phyloP scores from a whole-genome alignment of 2,797 vertebrate genomes.

The Aeoliscus strigatus region DNA sequence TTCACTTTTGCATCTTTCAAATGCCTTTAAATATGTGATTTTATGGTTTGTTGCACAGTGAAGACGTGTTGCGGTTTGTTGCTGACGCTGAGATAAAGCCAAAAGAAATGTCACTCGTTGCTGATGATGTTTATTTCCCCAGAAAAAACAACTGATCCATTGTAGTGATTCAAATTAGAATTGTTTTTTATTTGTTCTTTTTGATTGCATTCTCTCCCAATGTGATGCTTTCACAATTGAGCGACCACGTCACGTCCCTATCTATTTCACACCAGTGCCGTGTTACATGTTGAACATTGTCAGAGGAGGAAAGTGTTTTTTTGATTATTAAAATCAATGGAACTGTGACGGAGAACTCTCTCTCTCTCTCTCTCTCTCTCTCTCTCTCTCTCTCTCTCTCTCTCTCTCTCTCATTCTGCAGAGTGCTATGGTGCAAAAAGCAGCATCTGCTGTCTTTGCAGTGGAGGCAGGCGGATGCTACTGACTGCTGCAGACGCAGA shows the following conservation, averaged over 20 bases:
- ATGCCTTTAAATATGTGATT: no score
- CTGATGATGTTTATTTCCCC: no score
- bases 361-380: background rate
- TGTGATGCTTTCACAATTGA: conserved; percentile 1
- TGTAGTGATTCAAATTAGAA: no score
- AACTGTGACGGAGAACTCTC: conserved; percentile 20
- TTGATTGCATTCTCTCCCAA: background rate
- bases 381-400: conserved; percentile 4
- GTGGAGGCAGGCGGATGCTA: conserved; percentile 26
- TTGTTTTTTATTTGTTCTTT: no score
- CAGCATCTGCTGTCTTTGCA: conserved; percentile 22
- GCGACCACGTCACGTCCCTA: no score
- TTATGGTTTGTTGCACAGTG: no score
- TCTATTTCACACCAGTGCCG: no score
- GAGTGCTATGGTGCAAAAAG: conserved; percentile 45
- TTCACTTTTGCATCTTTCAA: no score
- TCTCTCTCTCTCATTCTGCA: conserved; percentile 42
- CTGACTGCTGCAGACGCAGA: conserved; percentile 16
- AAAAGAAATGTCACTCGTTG: no score
- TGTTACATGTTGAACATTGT: conserved; percentile 7
- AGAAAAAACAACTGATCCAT: no score
- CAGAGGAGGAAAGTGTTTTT: conserved; percentile 9
- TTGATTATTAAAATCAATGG: conserved; percentile 22
- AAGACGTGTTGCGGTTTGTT: no score
- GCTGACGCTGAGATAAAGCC: no score